phyloP scores from a whole-genome alignment of 2,113 vertebrate genomes.

The Hemiscyllium ocellatum region DNA sequence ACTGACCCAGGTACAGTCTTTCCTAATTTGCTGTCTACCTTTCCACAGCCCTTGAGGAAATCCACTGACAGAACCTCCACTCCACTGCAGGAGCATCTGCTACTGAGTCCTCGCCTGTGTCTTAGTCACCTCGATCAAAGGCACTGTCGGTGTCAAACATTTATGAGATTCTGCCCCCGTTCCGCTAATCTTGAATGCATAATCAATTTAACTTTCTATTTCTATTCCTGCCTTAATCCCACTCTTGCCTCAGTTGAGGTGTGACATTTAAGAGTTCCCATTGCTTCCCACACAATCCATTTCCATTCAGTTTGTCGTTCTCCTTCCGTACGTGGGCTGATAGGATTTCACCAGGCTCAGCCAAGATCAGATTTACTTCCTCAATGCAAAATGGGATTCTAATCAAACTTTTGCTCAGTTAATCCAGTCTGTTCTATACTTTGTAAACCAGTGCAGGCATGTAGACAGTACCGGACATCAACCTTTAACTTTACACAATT shows the following conservation, averaged over 20 bases:
- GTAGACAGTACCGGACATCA: not conserved
- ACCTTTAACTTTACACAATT: not conserved
- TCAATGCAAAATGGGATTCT: not conserved
- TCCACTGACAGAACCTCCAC: not conserved
- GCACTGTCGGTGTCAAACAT: not conserved
- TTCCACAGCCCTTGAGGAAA: not conserved
- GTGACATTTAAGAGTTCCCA: not conserved
- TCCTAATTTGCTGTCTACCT: not conserved
- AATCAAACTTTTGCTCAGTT: not conserved
- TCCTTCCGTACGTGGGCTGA: not conserved
- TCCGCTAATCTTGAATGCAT: not conserved
- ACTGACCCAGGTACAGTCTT: not conserved
- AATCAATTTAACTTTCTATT: not conserved
- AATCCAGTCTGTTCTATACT: not conserved
- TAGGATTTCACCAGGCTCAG: not conserved
- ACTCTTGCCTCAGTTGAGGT: not conserved
- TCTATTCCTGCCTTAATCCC: not conserved
- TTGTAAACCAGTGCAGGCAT: not conserved
- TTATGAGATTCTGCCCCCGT: not conserved
- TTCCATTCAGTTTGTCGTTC: not conserved
- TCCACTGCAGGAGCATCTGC: not conserved
- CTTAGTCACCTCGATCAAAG: not conserved
- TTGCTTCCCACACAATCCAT: not conserved
- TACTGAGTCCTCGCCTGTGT: not conserved
- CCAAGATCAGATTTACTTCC: not conserved